Evolutionary conservation across 2,888 invertebrate species (phyloP).

Genomic region (Leucophenga montana): DNA sequence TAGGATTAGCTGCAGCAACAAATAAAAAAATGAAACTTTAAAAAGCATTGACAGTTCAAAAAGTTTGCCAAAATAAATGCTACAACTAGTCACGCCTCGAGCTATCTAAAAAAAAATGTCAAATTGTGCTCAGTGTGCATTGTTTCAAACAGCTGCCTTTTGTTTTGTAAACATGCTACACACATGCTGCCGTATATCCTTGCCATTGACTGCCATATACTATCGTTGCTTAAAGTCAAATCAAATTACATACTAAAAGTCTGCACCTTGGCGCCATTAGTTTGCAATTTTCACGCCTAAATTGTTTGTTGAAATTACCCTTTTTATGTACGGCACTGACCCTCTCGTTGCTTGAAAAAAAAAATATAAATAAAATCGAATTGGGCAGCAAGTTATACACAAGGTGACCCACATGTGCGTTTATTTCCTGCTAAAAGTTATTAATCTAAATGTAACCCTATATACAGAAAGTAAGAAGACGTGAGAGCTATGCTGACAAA

Average conservation of each 20-base stretch:
- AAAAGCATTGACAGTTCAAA: not conserved
- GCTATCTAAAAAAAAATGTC: not conserved
- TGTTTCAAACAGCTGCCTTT: slow-evolving; percentile 1
- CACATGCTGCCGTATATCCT: not conserved
- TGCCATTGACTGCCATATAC: too few species aligned
- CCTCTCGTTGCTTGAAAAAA: not conserved
- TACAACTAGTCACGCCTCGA: not conserved
- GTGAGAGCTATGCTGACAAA: slow-evolving; percentile 27
- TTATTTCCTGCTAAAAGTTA: slow-evolving; percentile 14
- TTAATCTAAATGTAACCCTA: slow-evolving; percentile 14
- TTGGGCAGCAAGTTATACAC: not conserved
- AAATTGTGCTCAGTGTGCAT: not conserved
- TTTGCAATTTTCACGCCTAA: slow-evolving; percentile 60
- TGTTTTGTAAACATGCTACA: not conserved
- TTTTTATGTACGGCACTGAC: not conserved
- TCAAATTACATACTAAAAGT: not conserved
- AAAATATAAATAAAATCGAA: not conserved
- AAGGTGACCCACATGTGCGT: slow-evolving; percentile 19
- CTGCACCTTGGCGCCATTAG: slow-evolving; percentile 45
- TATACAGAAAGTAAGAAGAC: too few species aligned
- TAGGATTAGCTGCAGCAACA: not conserved
- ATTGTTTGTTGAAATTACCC: slow-evolving; percentile 17
- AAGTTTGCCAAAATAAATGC: too few species aligned
- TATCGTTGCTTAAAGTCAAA: not conserved
- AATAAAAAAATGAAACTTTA: not conserved